Evolutionary conservation across 2,888 invertebrate species (phyloP).

Genomic region (Acrobasis repandana): DNA sequence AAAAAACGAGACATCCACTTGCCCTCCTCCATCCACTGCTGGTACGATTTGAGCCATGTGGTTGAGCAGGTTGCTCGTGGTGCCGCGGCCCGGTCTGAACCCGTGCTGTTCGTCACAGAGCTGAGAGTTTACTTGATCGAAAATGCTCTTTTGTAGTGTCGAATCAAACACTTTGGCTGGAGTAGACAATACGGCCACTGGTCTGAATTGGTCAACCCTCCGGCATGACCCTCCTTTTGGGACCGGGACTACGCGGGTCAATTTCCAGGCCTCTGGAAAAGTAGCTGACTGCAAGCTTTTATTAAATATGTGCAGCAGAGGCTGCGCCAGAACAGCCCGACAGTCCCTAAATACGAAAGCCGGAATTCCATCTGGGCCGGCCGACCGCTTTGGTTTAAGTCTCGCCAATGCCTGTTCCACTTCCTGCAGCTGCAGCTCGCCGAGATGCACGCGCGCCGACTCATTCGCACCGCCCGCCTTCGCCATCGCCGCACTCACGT

Average conservation of each 20-base stretch:
- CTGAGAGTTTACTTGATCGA: not conserved
- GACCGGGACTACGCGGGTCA: not conserved
- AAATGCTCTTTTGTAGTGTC: not conserved
- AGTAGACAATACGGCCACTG: not conserved
- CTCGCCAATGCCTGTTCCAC: not conserved
- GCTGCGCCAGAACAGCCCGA: not conserved
- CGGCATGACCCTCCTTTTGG: not conserved
- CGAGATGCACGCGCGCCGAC: not conserved
- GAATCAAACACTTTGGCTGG: slow-evolving; percentile 9
- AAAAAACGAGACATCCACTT: no score
- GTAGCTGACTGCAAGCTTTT: not conserved
- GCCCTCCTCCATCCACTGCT: not conserved
- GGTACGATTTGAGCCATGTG: not conserved
- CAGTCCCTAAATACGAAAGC: not conserved
- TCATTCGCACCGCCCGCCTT: not conserved
- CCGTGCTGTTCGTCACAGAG: not conserved
- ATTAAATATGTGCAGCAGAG: slow-evolving; percentile 4
- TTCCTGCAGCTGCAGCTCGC: not conserved
- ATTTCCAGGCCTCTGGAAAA: not conserved
- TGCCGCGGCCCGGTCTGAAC: not conserved
- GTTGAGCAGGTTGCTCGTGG: not conserved
- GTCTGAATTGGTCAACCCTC: not conserved
- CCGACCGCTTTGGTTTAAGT: not conserved
- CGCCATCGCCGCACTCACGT: not conserved
- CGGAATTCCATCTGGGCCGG: not conserved